Evolutionary conservation across 1,140 invertebrate genomes (phyloP).

Genomic region (Danaus plexippus): DNA sequence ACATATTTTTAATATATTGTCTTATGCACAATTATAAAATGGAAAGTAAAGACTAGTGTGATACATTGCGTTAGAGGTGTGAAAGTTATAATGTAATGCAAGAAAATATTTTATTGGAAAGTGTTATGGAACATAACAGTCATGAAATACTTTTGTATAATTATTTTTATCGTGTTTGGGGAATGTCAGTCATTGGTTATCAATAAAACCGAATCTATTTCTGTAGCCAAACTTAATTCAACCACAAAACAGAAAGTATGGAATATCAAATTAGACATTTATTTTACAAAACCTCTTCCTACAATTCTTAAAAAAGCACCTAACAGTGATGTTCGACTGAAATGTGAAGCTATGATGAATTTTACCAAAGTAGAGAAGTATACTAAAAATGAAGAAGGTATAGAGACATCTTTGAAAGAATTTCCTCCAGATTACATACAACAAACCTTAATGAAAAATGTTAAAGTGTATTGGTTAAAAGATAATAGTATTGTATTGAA

Average conservation of each 20-base stretch:
- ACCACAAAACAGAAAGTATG: slow-evolving; percentile 57
- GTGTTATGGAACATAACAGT: slow-evolving; percentile 57
- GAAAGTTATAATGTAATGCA: slow-evolving; percentile 11
- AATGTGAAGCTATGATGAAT: slow-evolving; percentile 61
- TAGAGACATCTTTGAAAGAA: slow-evolving; percentile 50
- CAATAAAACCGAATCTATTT: slow-evolving; percentile 41
- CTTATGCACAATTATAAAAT: neutral
- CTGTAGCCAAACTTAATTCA: slow-evolving; percentile 43
- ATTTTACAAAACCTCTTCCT: slow-evolving; percentile 56
- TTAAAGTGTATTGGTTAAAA: slow-evolving; percentile 65
- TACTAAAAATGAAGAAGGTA: slow-evolving; percentile 55
- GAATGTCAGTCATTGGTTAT: slow-evolving; percentile 31
- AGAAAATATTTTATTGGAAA: slow-evolving; percentile 8
- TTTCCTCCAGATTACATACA: slow-evolving; percentile 55
- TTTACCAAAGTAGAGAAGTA: slow-evolving; percentile 60
- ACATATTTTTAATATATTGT: slow-evolving; percentile 1
- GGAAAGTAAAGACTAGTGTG: neutral
- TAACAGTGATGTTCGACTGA: slow-evolving; percentile 43
- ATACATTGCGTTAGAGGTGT: neutral
- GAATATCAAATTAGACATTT: slow-evolving; percentile 63
- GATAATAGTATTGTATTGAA: slow-evolving; percentile 40
- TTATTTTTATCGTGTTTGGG: slow-evolving; percentile 50
- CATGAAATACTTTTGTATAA: slow-evolving; percentile 56
- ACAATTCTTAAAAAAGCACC: slow-evolving; percentile 32
- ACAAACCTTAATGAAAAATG: slow-evolving; percentile 53